Evolutionary conservation across 2,888 invertebrate genomes (phyloP).

Genomic region (Nymphalis polychloros): DNA sequence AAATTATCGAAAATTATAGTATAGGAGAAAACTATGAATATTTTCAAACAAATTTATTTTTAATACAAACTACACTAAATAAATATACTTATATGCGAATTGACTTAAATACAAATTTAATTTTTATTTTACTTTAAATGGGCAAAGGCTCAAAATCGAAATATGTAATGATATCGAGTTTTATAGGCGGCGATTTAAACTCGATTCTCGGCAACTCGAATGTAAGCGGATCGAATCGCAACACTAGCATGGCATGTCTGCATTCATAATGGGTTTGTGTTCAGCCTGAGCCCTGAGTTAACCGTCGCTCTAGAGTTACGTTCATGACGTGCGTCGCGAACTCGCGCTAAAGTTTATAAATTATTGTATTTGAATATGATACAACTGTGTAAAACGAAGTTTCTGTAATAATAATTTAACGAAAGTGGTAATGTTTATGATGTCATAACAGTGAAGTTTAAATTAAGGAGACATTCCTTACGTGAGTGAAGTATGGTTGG

Average conservation of each 20-base stretch:
- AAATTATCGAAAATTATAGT: too few relatives aligned
- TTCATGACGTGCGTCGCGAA: conserved; percentile 54
- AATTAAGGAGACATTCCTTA: conserved; percentile 43
- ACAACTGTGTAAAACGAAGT: conserved; percentile 39
- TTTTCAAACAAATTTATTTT: too few relatives aligned
- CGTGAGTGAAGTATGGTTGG: conserved; percentile 49
- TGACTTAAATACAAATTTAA: too few relatives aligned
- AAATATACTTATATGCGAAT: too few relatives aligned
- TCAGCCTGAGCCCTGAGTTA: conserved; percentile 70
- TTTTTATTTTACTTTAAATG: too few relatives aligned
- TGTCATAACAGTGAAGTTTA: conserved; percentile 19
- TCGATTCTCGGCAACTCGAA: too few relatives aligned
- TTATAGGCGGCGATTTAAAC: too few relatives aligned
- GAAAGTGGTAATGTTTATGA: conserved; percentile 5
- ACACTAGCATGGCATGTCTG: conserved; percentile 42
- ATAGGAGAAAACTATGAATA: too few relatives aligned
- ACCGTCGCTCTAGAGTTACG: conserved; percentile 67
- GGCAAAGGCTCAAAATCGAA: too few relatives aligned
- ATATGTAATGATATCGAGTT: too few relatives aligned
- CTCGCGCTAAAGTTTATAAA: conserved; percentile 67
- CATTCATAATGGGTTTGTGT: conserved; percentile 40
- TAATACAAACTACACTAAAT: too few relatives aligned
- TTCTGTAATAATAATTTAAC: conserved; percentile 12
- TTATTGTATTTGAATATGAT: conserved; percentile 57
- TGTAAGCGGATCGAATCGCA: too few relatives aligned